phyloP scores from a whole-genome alignment of 2,888 invertebrate genomes.

The Caenorhabditis becei region DNA sequence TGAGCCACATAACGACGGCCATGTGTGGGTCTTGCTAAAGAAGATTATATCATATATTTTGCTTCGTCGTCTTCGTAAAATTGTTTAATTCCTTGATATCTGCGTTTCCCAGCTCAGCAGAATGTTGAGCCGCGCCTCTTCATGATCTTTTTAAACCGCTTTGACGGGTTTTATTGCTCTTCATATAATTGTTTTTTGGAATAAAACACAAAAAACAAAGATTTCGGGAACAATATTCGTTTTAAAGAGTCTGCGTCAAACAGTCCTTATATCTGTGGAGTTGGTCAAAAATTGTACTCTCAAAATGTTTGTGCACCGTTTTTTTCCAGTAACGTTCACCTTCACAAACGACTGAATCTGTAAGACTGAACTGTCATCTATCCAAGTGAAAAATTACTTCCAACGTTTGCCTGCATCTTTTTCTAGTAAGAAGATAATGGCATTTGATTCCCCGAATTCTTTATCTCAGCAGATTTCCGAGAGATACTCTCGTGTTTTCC shows the following conservation, averaged over 20 bases:
- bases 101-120: neutral
- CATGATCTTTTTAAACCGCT: neutral
- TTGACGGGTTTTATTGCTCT: constrained; percentile 3
- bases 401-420: neutral
- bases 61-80: constrained; percentile 25
- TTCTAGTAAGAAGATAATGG: neutral
- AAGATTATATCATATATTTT: constrained; percentile 47
- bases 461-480: constrained; percentile 10
- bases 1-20: constrained; percentile 16
- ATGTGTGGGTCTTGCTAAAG: constrained; percentile 31
- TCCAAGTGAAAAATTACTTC: neutral
- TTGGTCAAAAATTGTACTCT: too few relatives aligned
- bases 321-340: too few relatives aligned
- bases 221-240: too few relatives aligned
- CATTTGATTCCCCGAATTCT: neutral
- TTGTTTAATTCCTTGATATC: constrained; percentile 6
- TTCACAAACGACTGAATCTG: too few relatives aligned
- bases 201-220: too few relatives aligned
- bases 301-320: too few relatives aligned
- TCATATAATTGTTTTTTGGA: too few relatives aligned
- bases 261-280: too few relatives aligned
- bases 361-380: too few relatives aligned
- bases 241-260: too few relatives aligned
- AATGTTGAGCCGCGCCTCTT: neutral
- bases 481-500: constrained; percentile 14